Conservation (phyloP, 2,113 vertebrate genomes). For the Pristiophorus japonicus region DNA sequence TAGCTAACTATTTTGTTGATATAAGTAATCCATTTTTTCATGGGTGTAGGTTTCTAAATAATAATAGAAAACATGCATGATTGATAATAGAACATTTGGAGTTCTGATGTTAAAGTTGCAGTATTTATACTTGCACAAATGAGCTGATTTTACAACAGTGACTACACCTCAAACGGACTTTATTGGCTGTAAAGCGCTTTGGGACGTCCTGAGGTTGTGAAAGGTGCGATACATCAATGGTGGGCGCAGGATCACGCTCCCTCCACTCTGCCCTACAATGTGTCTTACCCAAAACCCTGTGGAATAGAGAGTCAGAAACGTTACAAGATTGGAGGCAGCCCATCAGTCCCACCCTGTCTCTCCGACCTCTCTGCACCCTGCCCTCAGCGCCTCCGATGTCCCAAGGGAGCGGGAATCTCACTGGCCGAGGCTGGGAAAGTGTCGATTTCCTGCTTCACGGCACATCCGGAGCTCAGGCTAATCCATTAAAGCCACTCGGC, state of each 20-base stretch:
- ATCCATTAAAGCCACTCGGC: neutral
- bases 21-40: neutral
- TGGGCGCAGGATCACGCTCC: neutral
- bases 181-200: neutral
- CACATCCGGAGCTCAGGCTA: neutral
- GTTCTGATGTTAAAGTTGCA: neutral
- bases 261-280: neutral
- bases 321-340: neutral
- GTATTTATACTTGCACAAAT: neutral
- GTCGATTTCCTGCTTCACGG: neutral
- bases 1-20: neutral
- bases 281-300: neutral
- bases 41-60: neutral
- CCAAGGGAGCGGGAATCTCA: neutral
- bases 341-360: neutral
- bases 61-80: neutral
- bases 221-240: neutral
- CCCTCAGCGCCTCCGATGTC: too few relatives aligned
- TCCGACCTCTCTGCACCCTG: neutral
- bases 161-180: neutral
- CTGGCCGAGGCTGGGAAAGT: neutral
- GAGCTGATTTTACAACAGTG: neutral
- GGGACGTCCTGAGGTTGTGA: neutral
- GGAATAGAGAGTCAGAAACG: neutral
- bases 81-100: neutral